These are phyloP conservation scores for Chymomyza caudatula DNA, from an alignment of 2,888 invertebrate genomes.

Conservation along the genomic window DNA sequence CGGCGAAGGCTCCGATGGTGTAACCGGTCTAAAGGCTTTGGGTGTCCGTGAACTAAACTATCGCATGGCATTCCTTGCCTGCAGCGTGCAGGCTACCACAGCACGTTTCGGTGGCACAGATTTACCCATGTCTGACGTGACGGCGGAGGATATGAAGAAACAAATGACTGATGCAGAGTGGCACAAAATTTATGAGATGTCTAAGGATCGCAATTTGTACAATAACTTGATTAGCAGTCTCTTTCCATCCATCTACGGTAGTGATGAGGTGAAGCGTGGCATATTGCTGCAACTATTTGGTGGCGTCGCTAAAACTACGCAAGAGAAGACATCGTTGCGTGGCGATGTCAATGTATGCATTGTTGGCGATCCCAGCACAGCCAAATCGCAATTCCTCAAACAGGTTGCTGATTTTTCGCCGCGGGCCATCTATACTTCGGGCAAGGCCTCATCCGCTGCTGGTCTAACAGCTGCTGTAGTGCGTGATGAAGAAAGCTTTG, in stretches of 20 bases:
- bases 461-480: constrained; percentile 99
- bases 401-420: constrained; percentile 96
- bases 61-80: constrained; percentile 95
- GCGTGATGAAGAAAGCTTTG: constrained; percentile 96
- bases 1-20: constrained; percentile 88
- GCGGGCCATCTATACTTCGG: constrained; percentile 98
- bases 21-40: constrained; percentile 88
- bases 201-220: constrained; percentile 93
- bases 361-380: constrained; percentile 99
- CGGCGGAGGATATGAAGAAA: constrained; percentile 93
- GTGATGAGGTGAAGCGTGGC: constrained; percentile 95
- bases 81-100: constrained; percentile 92
- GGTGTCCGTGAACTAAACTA: constrained; percentile 91
- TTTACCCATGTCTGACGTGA: constrained; percentile 90
- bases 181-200: constrained; percentile 97
- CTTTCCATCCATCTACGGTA: constrained; percentile 98
- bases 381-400: constrained; percentile 97
- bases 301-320: constrained; percentile 95
- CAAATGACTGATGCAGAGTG: constrained; percentile 97
- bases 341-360: constrained; percentile 99
- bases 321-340: constrained; percentile 93
- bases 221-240: constrained; percentile 92
- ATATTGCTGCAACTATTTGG: constrained; percentile 97
- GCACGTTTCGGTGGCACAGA: constrained; percentile 93
- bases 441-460: constrained; percentile 98